A percentile compares a stretch with the other conserved stretches of the same genome.
Evolutionary conservation across 1,140 invertebrate species (phyloP).

Genomic region (Nilaparvata lugens): DNA sequence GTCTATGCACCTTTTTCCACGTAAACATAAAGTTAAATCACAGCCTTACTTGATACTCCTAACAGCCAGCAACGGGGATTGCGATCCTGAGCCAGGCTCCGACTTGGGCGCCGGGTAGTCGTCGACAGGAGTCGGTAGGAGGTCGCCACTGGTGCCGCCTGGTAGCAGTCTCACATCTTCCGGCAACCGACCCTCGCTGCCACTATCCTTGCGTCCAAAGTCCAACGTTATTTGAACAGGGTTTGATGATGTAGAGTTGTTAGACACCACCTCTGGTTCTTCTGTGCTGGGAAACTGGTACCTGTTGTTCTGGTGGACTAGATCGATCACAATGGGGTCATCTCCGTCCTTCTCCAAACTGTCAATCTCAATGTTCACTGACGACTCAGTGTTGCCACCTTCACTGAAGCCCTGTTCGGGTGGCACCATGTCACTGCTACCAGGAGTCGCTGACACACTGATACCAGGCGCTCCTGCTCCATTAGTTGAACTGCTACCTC

Average conservation of each 20-base stretch:
- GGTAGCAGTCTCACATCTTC: constrained; percentile 5
- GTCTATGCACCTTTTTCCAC: too few relatives aligned
- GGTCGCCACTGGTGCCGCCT: background rate
- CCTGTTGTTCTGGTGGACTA: constrained; percentile 20
- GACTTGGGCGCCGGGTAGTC: constrained; percentile 8
- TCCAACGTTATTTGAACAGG: constrained; percentile 25
- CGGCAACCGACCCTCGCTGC: constrained; percentile 7
- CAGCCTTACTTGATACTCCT: too few relatives aligned
- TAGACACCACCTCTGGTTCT: constrained; percentile 1
- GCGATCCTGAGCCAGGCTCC: constrained; percentile 22
- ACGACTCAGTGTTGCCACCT: constrained; percentile 19
- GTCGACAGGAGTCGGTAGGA: background rate
- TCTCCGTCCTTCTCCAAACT: constrained; percentile 20
- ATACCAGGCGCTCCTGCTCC: constrained; percentile 9
- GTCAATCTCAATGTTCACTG: constrained; percentile 28
- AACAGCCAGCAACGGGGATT: constrained; percentile 20
- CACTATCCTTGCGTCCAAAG: constrained; percentile 19
- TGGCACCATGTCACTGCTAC: too few relatives aligned
- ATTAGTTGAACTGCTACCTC: background rate
- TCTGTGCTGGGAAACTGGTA: background rate
- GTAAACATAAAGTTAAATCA: too few relatives aligned
- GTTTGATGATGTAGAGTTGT: constrained; percentile 12
- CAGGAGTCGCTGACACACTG: background rate
- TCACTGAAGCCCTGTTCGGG: background rate
- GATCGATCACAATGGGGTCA: constrained; percentile 24